Base-by-base conservation (phyloP, 2,888 invertebrate genomes). In the Drosophila neonasuta region DNA sequence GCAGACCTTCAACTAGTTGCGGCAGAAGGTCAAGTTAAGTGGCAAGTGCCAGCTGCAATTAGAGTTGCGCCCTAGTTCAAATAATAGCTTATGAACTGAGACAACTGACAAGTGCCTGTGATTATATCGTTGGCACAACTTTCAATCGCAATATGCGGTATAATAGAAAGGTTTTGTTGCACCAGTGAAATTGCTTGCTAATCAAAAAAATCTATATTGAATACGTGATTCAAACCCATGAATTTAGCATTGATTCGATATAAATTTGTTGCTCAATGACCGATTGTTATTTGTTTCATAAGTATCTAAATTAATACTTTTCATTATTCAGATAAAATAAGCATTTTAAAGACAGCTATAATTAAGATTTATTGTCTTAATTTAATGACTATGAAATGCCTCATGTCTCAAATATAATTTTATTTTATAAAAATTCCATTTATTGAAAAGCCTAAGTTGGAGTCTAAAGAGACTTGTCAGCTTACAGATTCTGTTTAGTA, bases 1-100 rank as follows among this genome's bases (percentile, higher is more conserved):
- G 15, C 13, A 36, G 36, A 17, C 30, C 48, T 42, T 24, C 54
- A 34, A 45, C 52, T 30, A 39, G 29, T 56, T 56, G 56, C 52
- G 52, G 32, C 39, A 17, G 41, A 63, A 36, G 55, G 57, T 36
- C 45, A 60, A 59, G 49, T 7, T 41, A 62, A 32, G 51, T 59
- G 50, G 24, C 56, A 46, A 13, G 13, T 45, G 32, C 29, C 24
- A 11, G 11, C 42, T 24, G 58, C 58, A 69, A 64, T 74, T 64
- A 57, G 36, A 60, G 59, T 57, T 64, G 13, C 30, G 20, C 34
- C 29, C 56, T 7, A 39, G 41, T 10, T 32, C 44, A 30, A 48
- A 70, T 59, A 50, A 50, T 50, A 36, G 60, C 20, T 30, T 30
- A 44, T 15, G 49, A 44, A 15, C 55, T 41, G 55, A 48, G 32